Conservation (phyloP, 2,888 invertebrate genomes). For the Rosalia funebris region DNA sequence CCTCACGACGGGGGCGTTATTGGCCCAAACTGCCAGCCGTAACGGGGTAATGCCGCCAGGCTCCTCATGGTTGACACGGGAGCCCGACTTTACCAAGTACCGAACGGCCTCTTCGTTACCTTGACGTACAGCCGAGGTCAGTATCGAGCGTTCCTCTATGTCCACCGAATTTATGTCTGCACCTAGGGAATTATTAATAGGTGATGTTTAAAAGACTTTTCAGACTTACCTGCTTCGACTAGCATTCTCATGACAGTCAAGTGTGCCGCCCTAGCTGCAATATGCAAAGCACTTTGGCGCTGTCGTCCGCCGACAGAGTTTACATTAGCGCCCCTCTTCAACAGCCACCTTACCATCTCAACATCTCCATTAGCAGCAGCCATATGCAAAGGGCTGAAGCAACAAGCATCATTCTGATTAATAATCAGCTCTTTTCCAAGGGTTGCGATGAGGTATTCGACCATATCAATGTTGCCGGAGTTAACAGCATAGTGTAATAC, state of each 20-base stretch:
- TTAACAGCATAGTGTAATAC: constrained; percentile 81
- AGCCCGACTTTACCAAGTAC: constrained; percentile 68
- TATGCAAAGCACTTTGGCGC: constrained; percentile 62
- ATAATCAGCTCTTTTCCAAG: constrained; percentile 69
- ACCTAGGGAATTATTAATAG: constrained; percentile 54
- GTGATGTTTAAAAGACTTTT: not conserved
- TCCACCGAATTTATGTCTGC: constrained; percentile 70
- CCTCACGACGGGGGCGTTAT: constrained; percentile 68
- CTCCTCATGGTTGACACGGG: constrained; percentile 76
- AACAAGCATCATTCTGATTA: constrained; percentile 73
- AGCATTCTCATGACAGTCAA: constrained; percentile 66
- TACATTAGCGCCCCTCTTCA: constrained; percentile 54
- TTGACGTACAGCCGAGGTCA: constrained; percentile 63
- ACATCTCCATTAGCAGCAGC: constrained; percentile 70
- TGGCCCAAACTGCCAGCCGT: constrained; percentile 74
- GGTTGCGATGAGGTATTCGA: constrained; percentile 63
- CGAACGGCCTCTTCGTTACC: constrained; percentile 62
- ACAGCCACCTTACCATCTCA: constrained; percentile 66
- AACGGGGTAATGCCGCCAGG: constrained; percentile 76
- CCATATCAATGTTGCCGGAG: constrained; percentile 72
- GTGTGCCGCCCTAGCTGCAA: constrained; percentile 56
- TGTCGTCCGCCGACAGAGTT: constrained; percentile 60
- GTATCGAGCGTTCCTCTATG: constrained; percentile 64
- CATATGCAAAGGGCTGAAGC: constrained; percentile 75
- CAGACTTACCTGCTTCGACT: constrained; percentile 58